phyloP scores from a whole-genome alignment of 2,797 vertebrate species.

The Sylvia borin region DNA sequence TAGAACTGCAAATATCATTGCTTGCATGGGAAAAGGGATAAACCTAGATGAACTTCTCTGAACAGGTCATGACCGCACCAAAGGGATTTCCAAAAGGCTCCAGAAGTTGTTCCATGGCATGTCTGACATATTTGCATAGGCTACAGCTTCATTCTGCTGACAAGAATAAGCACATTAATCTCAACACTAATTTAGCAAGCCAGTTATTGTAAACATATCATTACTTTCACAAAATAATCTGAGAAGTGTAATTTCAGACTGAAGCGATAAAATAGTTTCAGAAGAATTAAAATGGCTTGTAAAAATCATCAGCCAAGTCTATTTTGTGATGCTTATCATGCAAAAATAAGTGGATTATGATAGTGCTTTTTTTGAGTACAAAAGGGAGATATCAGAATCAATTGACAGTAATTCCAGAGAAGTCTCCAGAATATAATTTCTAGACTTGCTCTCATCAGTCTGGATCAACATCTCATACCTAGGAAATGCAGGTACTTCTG shows the following conservation, averaged over 20 bases:
- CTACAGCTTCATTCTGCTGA: background rate
- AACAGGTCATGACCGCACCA: background rate
- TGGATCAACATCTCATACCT: background rate
- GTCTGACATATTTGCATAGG: background rate
- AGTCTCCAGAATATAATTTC: background rate
- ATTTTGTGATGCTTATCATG: background rate
- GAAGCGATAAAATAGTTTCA: background rate
- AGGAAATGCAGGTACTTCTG: background rate
- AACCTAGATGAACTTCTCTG: background rate
- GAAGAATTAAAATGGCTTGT: background rate
- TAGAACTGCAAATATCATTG: background rate
- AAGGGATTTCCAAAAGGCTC: background rate
- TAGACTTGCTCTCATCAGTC: background rate
- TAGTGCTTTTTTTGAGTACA: background rate
- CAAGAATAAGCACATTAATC: background rate
- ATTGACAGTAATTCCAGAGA: background rate
- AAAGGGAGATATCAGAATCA: background rate
- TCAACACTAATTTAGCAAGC: background rate
- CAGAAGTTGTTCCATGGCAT: background rate
- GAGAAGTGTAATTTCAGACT: background rate
- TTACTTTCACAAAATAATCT: background rate
- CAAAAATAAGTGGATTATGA: background rate
- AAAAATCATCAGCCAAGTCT: background rate
- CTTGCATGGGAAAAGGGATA: background rate
- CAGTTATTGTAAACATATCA: background rate